A percentile compares a stretch with the other conserved stretches of the same genome.
Evolutionary conservation across 2,113 vertebrate species (phyloP).

Genomic region (Psittacus erithacus): DNA sequence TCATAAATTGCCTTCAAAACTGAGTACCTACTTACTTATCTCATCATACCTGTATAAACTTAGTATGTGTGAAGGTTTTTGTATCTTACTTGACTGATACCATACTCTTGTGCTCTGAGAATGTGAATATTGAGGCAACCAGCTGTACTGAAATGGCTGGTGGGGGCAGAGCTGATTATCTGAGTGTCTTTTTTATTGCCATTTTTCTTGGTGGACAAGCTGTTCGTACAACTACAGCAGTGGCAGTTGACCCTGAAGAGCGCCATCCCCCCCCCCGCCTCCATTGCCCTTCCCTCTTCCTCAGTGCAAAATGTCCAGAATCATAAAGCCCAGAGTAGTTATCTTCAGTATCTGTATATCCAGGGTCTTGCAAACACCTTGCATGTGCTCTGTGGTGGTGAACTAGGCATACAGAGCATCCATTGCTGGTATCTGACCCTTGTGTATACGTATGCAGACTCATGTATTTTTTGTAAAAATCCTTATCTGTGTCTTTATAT

Average conservation of each 20-base stretch:
- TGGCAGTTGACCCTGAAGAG: background rate
- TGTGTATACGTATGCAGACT: rapidly evolving
- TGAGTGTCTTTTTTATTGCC: background rate
- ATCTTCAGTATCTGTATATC: background rate
- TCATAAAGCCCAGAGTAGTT: background rate
- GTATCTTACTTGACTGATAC: background rate
- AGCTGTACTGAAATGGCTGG: background rate
- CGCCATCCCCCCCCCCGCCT: background rate
- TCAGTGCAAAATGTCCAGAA: background rate
- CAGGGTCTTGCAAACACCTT: background rate
- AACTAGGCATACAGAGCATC: background rate
- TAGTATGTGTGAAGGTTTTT: background rate
- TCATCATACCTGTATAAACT: background rate
- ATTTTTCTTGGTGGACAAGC: background rate
- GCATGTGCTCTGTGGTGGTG: background rate
- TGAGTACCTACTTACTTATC: background rate
- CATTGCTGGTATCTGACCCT: background rate
- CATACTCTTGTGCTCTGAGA: background rate
- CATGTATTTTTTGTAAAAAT: background rate
- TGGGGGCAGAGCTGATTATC: background rate
- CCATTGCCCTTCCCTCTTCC: background rate
- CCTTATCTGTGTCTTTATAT: background rate
- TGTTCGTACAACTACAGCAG: background rate
- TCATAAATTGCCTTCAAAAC: background rate
- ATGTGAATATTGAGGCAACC: background rate